A percentile compares a stretch with the other conserved stretches of the same genome.
These are phyloP conservation scores for Tetramorium parvispinum DNA, from an alignment of 1,140 invertebrate species.

Conservation along the genomic window DNA sequence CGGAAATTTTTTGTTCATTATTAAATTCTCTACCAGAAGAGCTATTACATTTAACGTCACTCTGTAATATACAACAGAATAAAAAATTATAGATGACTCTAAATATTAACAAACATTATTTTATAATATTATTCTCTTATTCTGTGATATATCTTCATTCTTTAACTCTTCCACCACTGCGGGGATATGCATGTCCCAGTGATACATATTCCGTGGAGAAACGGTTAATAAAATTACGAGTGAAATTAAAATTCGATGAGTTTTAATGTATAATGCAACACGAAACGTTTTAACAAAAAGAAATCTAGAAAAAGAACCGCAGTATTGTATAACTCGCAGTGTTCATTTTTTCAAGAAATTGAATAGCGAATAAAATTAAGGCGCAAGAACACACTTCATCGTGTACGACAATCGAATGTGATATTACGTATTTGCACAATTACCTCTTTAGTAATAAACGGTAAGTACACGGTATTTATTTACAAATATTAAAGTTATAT, in stretches of 20 bases:
- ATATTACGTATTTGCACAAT: background rate
- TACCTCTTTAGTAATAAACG: background rate
- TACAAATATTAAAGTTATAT: background rate
- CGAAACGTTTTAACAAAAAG: background rate
- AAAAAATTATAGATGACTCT: background rate
- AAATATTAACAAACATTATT: background rate
- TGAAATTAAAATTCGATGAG: background rate
- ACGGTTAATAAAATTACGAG: background rate
- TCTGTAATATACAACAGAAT: background rate
- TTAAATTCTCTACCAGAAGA: too few relatives aligned
- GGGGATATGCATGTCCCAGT: too few relatives aligned
- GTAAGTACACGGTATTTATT: background rate
- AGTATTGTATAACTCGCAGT: background rate
- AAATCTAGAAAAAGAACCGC: background rate
- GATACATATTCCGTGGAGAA: too few relatives aligned
- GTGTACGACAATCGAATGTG: background rate
- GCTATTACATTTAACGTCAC: too few relatives aligned
- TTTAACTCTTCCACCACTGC: too few relatives aligned
- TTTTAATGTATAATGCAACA: background rate
- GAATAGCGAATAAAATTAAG: background rate
- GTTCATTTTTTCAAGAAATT: slow-evolving; percentile 6
- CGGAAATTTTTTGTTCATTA: too few relatives aligned
- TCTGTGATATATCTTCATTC: too few relatives aligned
- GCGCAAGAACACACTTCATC: background rate
- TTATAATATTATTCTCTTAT: background rate